phyloP scores from a whole-genome alignment of 2,888 invertebrate species.

The Lissonota sp. region DNA sequence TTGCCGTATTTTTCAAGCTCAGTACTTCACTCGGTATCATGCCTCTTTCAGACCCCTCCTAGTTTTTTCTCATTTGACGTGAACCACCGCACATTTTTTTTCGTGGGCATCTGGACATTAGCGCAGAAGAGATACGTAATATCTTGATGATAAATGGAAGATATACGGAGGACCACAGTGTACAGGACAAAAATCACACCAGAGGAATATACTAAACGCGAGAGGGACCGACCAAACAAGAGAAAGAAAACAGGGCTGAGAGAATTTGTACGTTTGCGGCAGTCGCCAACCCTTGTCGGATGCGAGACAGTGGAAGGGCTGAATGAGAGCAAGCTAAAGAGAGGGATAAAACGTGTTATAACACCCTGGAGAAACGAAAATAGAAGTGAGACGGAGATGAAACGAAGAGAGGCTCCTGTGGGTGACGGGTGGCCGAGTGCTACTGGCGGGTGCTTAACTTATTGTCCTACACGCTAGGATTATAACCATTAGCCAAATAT shows the following conservation, averaged over 20 bases:
- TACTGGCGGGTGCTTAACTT: constrained; percentile 79
- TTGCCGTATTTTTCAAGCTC: constrained; percentile 41
- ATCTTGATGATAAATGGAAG: constrained; percentile 44
- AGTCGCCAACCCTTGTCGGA: constrained; percentile 55
- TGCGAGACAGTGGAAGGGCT: constrained; percentile 45
- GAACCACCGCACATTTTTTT: constrained; percentile 26
- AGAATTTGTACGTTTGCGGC: constrained; percentile 54
- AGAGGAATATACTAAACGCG: constrained; percentile 16
- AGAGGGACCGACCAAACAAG: constrained; percentile 33
- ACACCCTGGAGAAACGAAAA: constrained; percentile 34
- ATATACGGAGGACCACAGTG: constrained; percentile 22
- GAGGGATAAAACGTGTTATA: constrained; percentile 42
- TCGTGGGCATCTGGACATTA: constrained; percentile 21
- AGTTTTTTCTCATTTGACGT: constrained; percentile 5
- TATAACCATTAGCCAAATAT: constrained; percentile 79
- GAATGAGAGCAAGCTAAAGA: background rate
- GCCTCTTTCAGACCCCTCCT: background rate
- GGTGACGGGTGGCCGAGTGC: constrained; percentile 78
- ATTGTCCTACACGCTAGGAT: constrained; percentile 78
- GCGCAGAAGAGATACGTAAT: constrained; percentile 35
- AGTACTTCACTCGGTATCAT: background rate
- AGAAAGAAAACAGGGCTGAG: constrained; percentile 46
- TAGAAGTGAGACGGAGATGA: constrained; percentile 49
- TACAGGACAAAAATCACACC: constrained; percentile 15
- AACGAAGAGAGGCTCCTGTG: constrained; percentile 66